Conservation (phyloP, 2,888 invertebrate genomes). For the Meiosimyza decipiens region DNA sequence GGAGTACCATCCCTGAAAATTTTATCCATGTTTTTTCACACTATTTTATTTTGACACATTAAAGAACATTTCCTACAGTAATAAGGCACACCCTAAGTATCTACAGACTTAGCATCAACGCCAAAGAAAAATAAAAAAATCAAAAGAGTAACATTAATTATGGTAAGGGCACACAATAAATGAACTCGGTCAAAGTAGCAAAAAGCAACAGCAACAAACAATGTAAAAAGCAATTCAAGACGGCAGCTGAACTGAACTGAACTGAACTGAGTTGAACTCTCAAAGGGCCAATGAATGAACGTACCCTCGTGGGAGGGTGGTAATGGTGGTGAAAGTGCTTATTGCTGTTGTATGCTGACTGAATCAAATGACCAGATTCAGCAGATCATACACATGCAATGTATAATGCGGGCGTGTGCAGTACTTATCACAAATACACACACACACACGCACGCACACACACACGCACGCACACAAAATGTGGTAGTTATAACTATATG, state of each 20-base stretch:
- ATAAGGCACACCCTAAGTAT: conserved; percentile 16
- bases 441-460: background rate
- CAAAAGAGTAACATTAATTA: conserved; percentile 19
- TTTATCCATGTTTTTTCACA: no score
- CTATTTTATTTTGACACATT: no score
- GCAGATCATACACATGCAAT: background rate
- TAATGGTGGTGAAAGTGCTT: conserved; percentile 5
- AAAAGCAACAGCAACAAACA: conserved; percentile 1
- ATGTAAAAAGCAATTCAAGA: no score
- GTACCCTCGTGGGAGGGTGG: background rate
- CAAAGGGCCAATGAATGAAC: conserved; percentile 1
- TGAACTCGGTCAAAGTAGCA: conserved; percentile 34
- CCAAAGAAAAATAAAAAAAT: conserved; percentile 7
- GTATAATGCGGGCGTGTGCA: conserved; percentile 17
- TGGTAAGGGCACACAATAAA: conserved; percentile 8
- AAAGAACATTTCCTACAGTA: no score
- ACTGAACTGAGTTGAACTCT: conserved; percentile 29
- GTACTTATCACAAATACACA: background rate
- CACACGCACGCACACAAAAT: background rate
- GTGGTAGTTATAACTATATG: background rate
- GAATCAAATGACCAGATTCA: conserved; percentile 15
- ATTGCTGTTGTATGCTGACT: conserved; percentile 8
- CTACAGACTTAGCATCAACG: conserved; percentile 15
- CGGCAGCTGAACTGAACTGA: conserved; percentile 28
- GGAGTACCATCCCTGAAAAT: no score